Evolutionary conservation across 1,140 invertebrate species (phyloP), one percentile per base, ranked within the genome.

Genomic region (Drosophila saltans): DNA sequence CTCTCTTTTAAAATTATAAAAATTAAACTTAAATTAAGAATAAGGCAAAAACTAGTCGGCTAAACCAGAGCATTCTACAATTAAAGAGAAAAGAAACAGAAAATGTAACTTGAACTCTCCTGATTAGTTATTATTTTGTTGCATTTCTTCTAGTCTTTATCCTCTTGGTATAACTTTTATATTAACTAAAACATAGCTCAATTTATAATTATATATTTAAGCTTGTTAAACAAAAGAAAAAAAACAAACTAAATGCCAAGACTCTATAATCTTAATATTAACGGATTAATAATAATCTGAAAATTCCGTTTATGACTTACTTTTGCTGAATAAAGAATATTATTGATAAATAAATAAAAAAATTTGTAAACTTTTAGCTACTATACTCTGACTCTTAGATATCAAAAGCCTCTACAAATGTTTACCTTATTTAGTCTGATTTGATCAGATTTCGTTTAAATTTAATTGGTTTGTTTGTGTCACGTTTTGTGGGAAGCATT

Each of bases 101-200:
- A 43, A 16, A n/a, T 11, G 1, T 43, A 43, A 43, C 3, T 43
- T 43, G 3, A 3, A 43, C 3, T n/a, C n/a, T 4, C 11, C 11
- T 43, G 41, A 43, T n/a, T 43, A 5, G 41, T n/a, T 43, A 43
- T n/a, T 36, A 3, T 36, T 36, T 36, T 30, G 16, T 26, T 58
- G 56, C 33, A 24, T 67, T 59, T 45, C 52, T 56, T 43, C 28
- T 26, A 63, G 62, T 55, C 5, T 55, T 36, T 36, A 30, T 30
- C 28, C 28, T 30, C 28, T 36, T 36, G 6, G 3, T 36, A 6
- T 36, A 36, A 30, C 4, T 2, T 30, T 30, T 5, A 36, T 36
- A 36, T 5, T 36, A 36, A 36, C 33, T 36, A 36, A 11, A 40
- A 43, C 43, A 36, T 62, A n/a, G n/a, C 11, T 43, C 11, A 43